Conservation (phyloP, 2,113 vertebrate species). For the Pelecanoides urinatrix region DNA sequence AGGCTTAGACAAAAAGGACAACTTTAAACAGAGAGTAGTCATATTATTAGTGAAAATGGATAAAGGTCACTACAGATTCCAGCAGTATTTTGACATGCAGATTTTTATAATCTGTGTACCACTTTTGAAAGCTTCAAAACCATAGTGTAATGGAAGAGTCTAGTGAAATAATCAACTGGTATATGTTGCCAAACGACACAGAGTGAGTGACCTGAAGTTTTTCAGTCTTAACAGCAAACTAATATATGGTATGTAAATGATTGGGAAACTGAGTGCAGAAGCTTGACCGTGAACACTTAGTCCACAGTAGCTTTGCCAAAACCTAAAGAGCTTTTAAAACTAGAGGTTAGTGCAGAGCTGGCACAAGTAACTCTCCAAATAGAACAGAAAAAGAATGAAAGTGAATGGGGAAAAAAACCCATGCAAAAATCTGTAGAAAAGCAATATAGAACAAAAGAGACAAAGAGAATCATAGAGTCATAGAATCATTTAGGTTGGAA, state of each 20-base stretch:
- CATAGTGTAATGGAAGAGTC: not conserved
- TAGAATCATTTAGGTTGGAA: not conserved
- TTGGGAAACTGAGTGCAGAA: not conserved
- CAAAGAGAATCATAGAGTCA: not conserved
- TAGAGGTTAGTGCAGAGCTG: not conserved
- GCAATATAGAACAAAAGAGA: not conserved
- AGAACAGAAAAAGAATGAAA: not conserved
- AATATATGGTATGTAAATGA: not conserved
- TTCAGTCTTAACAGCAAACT: not conserved
- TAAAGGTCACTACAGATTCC: not conserved
- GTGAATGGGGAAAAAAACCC: fast-evolving
- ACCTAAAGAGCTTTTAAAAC: not conserved
- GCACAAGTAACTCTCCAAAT: not conserved
- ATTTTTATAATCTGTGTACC: not conserved
- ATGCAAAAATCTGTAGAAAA: not conserved
- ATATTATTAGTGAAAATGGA: not conserved
- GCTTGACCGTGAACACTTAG: not conserved
- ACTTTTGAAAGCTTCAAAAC: not conserved
- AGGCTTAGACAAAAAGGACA: not conserved
- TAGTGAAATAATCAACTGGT: not conserved
- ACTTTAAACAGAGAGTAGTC: not conserved
- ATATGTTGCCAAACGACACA: not conserved
- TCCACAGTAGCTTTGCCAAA: not conserved
- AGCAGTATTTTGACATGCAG: not conserved
- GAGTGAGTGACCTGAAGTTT: not conserved